These are phyloP conservation scores for Drosophila busckii DNA, from an alignment of 1,140 invertebrate genomes.

Conservation along the genomic window DNA sequence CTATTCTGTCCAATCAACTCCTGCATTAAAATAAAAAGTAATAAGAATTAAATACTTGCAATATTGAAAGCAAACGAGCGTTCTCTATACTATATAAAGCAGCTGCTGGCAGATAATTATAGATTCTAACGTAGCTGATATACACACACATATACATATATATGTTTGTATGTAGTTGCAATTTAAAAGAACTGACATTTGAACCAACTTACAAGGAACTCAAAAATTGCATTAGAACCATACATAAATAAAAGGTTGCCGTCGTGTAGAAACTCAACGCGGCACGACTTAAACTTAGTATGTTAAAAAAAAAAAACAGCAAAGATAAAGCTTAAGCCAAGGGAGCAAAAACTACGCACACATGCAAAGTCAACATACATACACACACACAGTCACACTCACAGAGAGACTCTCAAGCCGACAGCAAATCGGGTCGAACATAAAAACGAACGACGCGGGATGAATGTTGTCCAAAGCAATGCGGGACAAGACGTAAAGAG, in stretches of 20 bases:
- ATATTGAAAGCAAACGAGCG: slow-evolving; percentile 6
- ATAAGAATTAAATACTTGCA: not conserved
- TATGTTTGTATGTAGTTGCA: too few species aligned
- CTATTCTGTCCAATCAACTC: slow-evolving; percentile 91
- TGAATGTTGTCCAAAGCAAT: slow-evolving; percentile 20
- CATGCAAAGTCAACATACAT: slow-evolving; percentile 9
- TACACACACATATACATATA: too few species aligned
- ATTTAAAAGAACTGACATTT: slow-evolving; percentile 34
- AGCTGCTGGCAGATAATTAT: too few species aligned
- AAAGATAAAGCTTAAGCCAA: slow-evolving; percentile 48
- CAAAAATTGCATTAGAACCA: slow-evolving; percentile 32
- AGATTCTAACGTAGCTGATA: too few species aligned
- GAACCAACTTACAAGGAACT: slow-evolving; percentile 43
- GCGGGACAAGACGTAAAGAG: slow-evolving; percentile 5
- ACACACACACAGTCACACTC: slow-evolving; percentile 21
- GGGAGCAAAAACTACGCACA: slow-evolving; percentile 15
- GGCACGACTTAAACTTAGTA: slow-evolving; percentile 52
- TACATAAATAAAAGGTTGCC: slow-evolving; percentile 2
- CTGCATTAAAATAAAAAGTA: slow-evolving; percentile 81
- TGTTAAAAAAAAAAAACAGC: slow-evolving; percentile 45
- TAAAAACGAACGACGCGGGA: slow-evolving; percentile 40
- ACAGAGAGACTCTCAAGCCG: slow-evolving; percentile 69
- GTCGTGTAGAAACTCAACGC: slow-evolving; percentile 41
- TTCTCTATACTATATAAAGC: too few species aligned
- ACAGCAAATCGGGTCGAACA: slow-evolving; percentile 70